A percentile compares a stretch with the other conserved stretches of the same genome.
Conservation (phyloP, 35 echinoderm and acorn worm genomes). For the Hemicentrotus pulcherrimus region DNA sequence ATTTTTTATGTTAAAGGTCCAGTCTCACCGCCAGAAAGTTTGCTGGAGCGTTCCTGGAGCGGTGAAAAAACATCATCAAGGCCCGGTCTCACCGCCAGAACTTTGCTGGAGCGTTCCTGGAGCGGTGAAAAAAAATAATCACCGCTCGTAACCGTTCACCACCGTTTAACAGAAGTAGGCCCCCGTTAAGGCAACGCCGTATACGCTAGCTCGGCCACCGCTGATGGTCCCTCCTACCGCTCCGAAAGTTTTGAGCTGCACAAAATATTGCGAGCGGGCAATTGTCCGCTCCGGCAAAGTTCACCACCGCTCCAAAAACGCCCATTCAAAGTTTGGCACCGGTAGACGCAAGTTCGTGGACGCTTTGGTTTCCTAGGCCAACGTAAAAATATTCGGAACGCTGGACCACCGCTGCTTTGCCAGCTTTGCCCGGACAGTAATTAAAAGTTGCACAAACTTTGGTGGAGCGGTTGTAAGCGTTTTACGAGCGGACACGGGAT, state of each 20-base stretch:
- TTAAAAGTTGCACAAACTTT: too few species aligned
- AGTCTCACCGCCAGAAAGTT: too few species aligned
- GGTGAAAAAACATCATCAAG: constrained; percentile 35
- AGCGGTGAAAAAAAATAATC: constrained; percentile 38
- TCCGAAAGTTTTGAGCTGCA: too few species aligned
- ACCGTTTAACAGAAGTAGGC: constrained; percentile 38
- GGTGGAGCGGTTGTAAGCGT: constrained; percentile 31
- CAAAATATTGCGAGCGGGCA: neutral
- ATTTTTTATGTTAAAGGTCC: too few species aligned
- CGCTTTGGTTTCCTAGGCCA: constrained; percentile 32
- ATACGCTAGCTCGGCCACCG: too few species aligned
- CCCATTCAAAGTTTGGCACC: constrained; percentile 41
- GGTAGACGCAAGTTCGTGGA: constrained; percentile 38
- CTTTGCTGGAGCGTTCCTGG: constrained; percentile 46
- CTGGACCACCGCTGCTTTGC: too few species aligned
- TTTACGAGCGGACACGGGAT: constrained; percentile 37
- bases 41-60: constrained; percentile 38
- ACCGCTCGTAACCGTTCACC: constrained; percentile 31
- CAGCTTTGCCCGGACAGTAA: too few species aligned
- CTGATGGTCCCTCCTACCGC: too few species aligned
- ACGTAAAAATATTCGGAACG: too few species aligned
- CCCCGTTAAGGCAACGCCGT: constrained; percentile 41
- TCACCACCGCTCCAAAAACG: constrained; percentile 33
- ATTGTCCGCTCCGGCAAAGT: constrained; percentile 38
- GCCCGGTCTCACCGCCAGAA: constrained; percentile 29